These are phyloP conservation scores for Stratiolaelaps scimitus DNA, from an alignment of 1,140 invertebrate species.

Conservation along the genomic window DNA sequence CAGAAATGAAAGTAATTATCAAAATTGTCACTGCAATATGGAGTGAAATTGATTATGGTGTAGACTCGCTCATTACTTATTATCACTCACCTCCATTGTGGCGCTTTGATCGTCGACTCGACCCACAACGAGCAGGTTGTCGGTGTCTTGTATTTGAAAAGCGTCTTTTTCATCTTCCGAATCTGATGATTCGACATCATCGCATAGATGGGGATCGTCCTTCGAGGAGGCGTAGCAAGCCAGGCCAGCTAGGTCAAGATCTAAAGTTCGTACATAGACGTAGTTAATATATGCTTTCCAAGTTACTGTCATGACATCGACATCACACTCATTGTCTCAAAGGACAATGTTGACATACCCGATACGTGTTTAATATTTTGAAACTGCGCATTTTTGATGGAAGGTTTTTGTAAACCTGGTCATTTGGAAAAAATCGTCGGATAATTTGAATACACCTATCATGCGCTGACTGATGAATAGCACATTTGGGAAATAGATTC, in stretches of 20 bases:
- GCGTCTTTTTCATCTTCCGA: conserved; percentile 62
- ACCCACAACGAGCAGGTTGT: conserved; percentile 80
- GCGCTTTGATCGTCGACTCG: conserved; percentile 69
- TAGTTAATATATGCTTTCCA: neutral
- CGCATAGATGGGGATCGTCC: conserved; percentile 33
- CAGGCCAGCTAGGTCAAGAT: neutral
- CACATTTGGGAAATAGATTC: no score
- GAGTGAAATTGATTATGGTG: conserved; percentile 17
- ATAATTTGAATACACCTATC: no score
- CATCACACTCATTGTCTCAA: no score
- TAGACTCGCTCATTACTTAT: conserved; percentile 37
- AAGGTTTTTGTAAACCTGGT: no score
- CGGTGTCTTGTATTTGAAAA: conserved; percentile 70
- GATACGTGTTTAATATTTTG: no score
- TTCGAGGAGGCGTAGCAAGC: conserved; percentile 30
- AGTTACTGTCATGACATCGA: conserved; percentile 38
- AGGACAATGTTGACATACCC: no score
- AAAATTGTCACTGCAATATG: neutral
- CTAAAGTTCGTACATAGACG: neutral
- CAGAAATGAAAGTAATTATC: neutral
- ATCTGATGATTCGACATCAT: conserved; percentile 43
- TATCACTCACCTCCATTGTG: conserved; percentile 73
- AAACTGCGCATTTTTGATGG: no score
- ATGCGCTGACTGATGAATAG: no score
- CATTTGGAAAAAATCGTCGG: no score